Evolutionary conservation across 64 coral and sea anemone species (phyloP), one percentile per base, ranked within the genome.

Genomic region (Orbicella faveolata): DNA sequence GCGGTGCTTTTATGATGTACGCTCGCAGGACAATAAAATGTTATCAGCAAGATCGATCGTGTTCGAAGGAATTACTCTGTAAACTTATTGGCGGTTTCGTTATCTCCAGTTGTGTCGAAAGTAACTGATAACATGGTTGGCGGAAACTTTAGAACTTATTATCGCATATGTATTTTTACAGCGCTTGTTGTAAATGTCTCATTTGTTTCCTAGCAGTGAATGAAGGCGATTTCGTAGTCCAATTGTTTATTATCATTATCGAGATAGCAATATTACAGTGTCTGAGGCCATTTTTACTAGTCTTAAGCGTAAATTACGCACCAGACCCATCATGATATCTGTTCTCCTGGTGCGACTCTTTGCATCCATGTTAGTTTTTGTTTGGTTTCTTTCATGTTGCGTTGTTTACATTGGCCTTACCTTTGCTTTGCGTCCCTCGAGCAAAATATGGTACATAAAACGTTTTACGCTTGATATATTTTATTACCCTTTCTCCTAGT

Each of bases 31-130:
- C 81, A 83, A 83, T 83, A 62, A 48, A 34, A 34, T 68, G 82
- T 72, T 85, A 85, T 85, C 82, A 72, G 9, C 55, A 59, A 59
- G 82, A 52, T 72, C 39, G 19, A 85, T 85, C 82, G 23, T 26
- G 63, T 70, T 13, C 36, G 11, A 52, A 18, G 64, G n/a, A 73
- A 85, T 25, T 52, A 85, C 39, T 51, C 63, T 21, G 10, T 85
- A 44, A 52, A 85, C 63, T 85, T 85, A 85, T 85, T 85, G 64
- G 64, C 82, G 64, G 65, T 70, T 85, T 72, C 25, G 63, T 85
- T 85, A 85, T 67, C 64, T 52, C 53, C 21, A 72, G 14, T 73
- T 72, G 82, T 85, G 82, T 85, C 82, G 44, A 52, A 72, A 85
- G 23, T 13, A 64, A 13, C 65, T 72, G 82, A 85, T 85, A 85